phyloP scores from a whole-genome alignment of 2,888 invertebrate species.

The Sphinx pinastri region DNA sequence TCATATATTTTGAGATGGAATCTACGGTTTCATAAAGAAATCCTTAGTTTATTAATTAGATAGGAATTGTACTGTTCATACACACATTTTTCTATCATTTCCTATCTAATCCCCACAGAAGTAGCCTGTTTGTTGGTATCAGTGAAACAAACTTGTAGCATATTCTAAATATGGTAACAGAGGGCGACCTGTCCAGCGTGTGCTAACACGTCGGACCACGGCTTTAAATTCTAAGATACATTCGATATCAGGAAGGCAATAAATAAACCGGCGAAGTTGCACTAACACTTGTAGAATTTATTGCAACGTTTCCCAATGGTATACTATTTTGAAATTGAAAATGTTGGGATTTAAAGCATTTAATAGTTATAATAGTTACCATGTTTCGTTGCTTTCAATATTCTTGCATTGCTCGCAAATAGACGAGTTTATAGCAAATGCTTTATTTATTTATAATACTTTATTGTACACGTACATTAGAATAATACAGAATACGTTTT shows the following conservation, averaged over 20 bases:
- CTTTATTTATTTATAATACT: too few species aligned
- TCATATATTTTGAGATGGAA: too few species aligned
- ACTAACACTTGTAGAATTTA: constrained; percentile 20
- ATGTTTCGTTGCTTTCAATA: not conserved
- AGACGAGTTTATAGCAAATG: too few species aligned
- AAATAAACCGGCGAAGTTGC: constrained; percentile 10
- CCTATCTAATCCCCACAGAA: not conserved
- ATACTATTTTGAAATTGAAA: constrained; percentile 1
- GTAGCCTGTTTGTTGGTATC: not conserved
- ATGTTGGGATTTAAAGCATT: not conserved
- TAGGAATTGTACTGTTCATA: too few species aligned
- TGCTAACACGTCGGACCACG: constrained; percentile 5
- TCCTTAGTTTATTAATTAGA: too few species aligned
- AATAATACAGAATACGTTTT: too few species aligned
- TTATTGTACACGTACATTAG: too few species aligned
- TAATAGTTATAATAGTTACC: not conserved
- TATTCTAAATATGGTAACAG: constrained; percentile 21
- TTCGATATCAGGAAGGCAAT: constrained; percentile 20
- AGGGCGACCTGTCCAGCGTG: constrained; percentile 7
- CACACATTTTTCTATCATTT: not conserved
- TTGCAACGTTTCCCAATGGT: constrained; percentile 10
- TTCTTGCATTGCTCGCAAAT: too few species aligned
- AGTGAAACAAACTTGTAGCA: constrained; percentile 1
- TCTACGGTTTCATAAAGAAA: too few species aligned
- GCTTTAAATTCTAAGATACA: constrained; percentile 24